phyloP scores from a whole-genome alignment of 2,113 vertebrate species.

The Pterocles burchelli region DNA sequence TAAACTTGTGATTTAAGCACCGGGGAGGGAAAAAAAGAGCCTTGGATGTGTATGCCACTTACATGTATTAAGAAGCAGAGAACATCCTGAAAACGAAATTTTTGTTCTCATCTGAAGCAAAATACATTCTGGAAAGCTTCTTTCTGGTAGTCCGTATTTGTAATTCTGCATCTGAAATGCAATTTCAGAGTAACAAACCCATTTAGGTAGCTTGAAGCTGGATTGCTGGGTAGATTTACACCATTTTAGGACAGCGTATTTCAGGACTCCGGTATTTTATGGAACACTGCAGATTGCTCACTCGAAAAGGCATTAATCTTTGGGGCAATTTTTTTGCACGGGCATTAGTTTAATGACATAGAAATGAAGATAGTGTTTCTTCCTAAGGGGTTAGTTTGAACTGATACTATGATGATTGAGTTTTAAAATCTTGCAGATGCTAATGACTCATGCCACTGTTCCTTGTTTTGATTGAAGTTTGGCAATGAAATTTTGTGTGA shows the following conservation, averaged over 20 bases:
- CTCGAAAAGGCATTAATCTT: not conserved
- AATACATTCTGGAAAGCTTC: not conserved
- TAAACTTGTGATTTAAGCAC: not conserved
- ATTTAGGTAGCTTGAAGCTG: not conserved
- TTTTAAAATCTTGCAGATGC: not conserved
- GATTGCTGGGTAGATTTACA: not conserved
- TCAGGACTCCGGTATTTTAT: not conserved
- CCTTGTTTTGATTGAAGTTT: not conserved
- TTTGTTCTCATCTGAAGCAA: not conserved
- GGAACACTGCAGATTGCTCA: not conserved
- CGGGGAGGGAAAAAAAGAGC: not conserved
- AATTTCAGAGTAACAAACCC: not conserved
- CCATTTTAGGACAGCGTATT: not conserved
- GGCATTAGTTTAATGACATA: not conserved
- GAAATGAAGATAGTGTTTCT: not conserved
- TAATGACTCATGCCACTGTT: not conserved
- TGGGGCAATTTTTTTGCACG: not conserved
- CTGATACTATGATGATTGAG: not conserved
- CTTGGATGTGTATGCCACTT: not conserved
- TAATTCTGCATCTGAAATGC: not conserved
- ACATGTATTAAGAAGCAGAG: not conserved
- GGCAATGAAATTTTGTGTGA: not conserved
- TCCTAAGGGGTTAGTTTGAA: not conserved
- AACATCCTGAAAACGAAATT: not conserved
- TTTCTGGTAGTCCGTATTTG: not conserved